phyloP scores from a whole-genome alignment of 2,797 vertebrate genomes.

The Acanthopagrus latus region DNA sequence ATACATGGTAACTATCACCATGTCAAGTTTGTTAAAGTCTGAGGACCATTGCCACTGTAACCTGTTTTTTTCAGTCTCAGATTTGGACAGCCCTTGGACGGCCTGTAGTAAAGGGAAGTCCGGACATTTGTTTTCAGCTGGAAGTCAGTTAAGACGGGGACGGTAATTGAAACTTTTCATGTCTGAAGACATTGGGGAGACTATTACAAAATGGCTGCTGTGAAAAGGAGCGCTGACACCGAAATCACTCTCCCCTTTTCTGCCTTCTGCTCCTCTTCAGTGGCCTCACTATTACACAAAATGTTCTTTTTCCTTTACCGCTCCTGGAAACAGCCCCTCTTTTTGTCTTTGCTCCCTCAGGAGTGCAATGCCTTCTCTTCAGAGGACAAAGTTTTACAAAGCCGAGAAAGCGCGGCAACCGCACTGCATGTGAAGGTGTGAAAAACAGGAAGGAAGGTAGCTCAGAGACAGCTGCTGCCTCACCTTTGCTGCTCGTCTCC shows the following conservation, averaged over 20 bases:
- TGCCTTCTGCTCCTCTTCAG: not conserved
- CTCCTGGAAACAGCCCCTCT: constrained; percentile 10
- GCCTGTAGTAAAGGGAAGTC: not conserved
- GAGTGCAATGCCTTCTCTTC: constrained; percentile 24
- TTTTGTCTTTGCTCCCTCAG: constrained; percentile 18
- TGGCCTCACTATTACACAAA: constrained; percentile 19
- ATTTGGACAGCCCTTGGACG: not conserved
- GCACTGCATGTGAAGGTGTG: constrained; percentile 28
- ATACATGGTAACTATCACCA: not conserved
- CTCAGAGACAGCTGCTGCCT: constrained; percentile 37
- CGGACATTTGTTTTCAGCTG: constrained; percentile 9
- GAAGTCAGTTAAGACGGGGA: constrained; percentile 3
- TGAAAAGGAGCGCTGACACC: constrained; percentile 26
- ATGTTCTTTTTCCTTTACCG: constrained; percentile 1
- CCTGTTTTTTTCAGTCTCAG: not conserved
- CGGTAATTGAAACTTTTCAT: constrained; percentile 21
- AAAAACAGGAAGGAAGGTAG: constrained; percentile 45
- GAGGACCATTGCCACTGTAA: too few relatives aligned
- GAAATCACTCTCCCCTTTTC: not conserved
- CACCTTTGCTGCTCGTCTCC: constrained; percentile 49
- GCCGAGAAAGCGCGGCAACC: constrained; percentile 16
- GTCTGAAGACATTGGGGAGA: constrained; percentile 14
- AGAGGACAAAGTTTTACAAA: constrained; percentile 67
- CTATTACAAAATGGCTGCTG: constrained; percentile 25
- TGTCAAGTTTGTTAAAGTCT: not conserved